Evolutionary conservation across 2,797 vertebrate genomes (phyloP).

Genomic region (Microtus californicus): DNA sequence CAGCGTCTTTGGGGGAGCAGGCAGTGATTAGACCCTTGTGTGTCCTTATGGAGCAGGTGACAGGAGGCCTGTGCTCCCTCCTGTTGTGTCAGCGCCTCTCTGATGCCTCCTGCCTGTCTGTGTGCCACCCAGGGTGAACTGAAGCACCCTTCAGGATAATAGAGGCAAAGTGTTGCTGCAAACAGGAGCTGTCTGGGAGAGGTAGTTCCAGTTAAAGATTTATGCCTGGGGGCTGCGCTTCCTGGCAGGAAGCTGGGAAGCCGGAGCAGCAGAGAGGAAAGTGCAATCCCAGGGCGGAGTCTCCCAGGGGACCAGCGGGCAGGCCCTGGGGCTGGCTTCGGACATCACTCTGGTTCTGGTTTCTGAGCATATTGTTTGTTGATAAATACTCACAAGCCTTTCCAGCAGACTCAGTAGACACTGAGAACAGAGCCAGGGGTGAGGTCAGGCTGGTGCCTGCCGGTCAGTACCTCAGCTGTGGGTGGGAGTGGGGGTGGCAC

Average conservation of each 20-base stretch:
- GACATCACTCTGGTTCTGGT: background rate
- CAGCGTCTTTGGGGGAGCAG: background rate
- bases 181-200: background rate
- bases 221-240: slow-evolving; percentile 17
- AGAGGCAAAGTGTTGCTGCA: slow-evolving; percentile 34
- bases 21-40: background rate
- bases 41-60: background rate
- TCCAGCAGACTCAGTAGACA: background rate
- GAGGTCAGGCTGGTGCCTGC: background rate
- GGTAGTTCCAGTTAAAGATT: slow-evolving; percentile 36
- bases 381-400: background rate
- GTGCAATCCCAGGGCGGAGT: background rate
- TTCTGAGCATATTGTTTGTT: background rate
- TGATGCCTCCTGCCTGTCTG: background rate
- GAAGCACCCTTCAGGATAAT: background rate
- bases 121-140: background rate
- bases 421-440: background rate
- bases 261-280: background rate
- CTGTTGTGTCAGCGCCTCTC: background rate
- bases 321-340: background rate
- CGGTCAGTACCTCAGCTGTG: background rate
- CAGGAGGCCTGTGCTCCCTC: background rate
- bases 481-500: background rate
- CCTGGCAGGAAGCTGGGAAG: slow-evolving; percentile 58
- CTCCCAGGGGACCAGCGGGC: background rate